Evolutionary conservation across 2,888 invertebrate species (phyloP).

Genomic region (Eretmocerus hayati): DNA sequence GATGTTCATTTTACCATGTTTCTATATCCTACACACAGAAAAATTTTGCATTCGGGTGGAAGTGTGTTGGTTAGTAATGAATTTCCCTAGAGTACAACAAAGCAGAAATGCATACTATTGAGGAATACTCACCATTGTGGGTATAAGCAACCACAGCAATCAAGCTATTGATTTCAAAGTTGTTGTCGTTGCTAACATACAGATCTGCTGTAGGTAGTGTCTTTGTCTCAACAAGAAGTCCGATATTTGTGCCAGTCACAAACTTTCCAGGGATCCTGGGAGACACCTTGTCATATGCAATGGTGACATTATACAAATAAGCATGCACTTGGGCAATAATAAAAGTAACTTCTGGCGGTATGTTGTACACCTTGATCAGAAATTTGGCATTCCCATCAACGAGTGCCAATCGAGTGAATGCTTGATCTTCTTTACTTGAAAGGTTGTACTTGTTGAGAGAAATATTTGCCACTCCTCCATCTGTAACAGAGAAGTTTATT

Average conservation of each 20-base stretch:
- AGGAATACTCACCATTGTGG: slow-evolving; percentile 45
- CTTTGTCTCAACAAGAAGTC: slow-evolving; percentile 47
- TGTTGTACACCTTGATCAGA: slow-evolving; percentile 46
- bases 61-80: no score
- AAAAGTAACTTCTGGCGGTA: slow-evolving; percentile 50
- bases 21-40: no score
- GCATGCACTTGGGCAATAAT: slow-evolving; percentile 61
- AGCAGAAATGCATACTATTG: no score
- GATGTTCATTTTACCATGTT: no score
- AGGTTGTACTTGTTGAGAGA: slow-evolving; percentile 35
- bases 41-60: no score
- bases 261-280: slow-evolving; percentile 33
- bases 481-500: slow-evolving; percentile 19
- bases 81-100: no score
- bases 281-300: slow-evolving; percentile 47
- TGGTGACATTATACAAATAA: slow-evolving; percentile 52
- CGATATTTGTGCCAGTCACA: slow-evolving; percentile 58
- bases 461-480: slow-evolving; percentile 15
- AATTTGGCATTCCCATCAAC: slow-evolving; percentile 32
- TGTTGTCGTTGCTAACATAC: slow-evolving; percentile 48
- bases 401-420: slow-evolving; percentile 30
- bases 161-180: slow-evolving; percentile 42
- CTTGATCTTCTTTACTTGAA: slow-evolving; percentile 26
- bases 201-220: slow-evolving; percentile 35
- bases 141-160: slow-evolving; percentile 53